These are phyloP conservation scores for Eudemis profundana DNA, from an alignment of 2,888 invertebrate species.

Conservation along the genomic window DNA sequence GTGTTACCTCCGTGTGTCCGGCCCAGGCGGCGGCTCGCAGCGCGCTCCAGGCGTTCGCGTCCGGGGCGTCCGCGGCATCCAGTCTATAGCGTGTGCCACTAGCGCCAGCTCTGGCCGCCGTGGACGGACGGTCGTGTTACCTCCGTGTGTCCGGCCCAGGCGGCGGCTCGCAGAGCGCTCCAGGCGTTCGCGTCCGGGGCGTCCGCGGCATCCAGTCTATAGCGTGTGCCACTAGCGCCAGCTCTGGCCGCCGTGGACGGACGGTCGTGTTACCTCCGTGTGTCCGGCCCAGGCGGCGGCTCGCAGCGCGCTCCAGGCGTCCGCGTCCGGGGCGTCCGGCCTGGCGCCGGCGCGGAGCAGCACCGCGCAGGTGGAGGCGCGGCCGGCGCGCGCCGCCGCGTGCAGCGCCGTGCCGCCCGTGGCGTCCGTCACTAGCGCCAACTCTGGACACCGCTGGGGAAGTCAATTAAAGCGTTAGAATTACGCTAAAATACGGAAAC, in stretches of 20 bases:
- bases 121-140: no score
- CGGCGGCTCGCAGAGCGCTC: conserved; percentile 96
- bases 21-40: conserved; percentile 97
- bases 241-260: no score
- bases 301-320: conserved; percentile 95
- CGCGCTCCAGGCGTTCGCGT: conserved; percentile 97
- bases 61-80: conserved; percentile 87
- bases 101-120: no score
- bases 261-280: conserved; percentile 89
- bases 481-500: no score
- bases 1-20: conserved; percentile 94
- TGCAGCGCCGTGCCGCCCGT: conserved; percentile 92
- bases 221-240: no score
- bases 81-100: no score
- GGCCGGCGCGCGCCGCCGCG: conserved; percentile 93
- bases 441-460: conserved; percentile 80
- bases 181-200: conserved; percentile 96
- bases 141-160: conserved; percentile 97
- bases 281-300: conserved; percentile 99
- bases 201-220: no score
- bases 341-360: conserved; percentile 89
- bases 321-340: conserved; percentile 93
- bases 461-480: no score
- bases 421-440: conserved; percentile 88
- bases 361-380: conserved; percentile 89